These are phyloP conservation scores for Fragum sueziense DNA, from an alignment of 2,888 invertebrate species.

Conservation along the genomic window DNA sequence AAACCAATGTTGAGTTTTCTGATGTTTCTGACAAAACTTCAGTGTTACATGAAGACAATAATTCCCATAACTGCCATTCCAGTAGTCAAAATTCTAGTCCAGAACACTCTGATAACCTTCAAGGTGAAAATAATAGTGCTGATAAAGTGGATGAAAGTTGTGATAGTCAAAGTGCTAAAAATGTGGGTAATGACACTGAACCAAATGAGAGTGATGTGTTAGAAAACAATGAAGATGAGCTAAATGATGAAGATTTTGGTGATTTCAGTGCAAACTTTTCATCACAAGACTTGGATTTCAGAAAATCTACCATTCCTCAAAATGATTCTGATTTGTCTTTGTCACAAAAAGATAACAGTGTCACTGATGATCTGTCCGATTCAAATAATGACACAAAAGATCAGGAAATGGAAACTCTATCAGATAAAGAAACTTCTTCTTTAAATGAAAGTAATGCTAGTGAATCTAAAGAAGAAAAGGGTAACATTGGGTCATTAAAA, in stretches of 20 bases:
- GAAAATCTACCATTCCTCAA: neutral
- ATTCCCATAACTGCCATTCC: neutral
- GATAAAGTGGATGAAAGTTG: neutral
- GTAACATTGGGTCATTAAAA: neutral
- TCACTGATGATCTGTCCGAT: neutral
- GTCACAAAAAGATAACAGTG: neutral
- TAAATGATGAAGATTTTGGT: conserved; percentile 51
- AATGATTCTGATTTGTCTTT: neutral
- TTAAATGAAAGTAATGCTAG: too few species aligned
- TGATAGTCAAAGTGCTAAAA: neutral
- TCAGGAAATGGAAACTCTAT: too few species aligned
- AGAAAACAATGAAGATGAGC: neutral
- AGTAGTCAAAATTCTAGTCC: conserved; percentile 13
- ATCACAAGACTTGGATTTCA: neutral
- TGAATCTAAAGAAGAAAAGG: neutral
- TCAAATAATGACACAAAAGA: neutral
- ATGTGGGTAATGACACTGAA: neutral
- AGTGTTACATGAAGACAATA: neutral
- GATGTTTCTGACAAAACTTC: neutral
- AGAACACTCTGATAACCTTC: neutral
- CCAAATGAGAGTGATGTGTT: neutral
- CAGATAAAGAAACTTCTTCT: too few species aligned
- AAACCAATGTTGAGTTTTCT: neutral
- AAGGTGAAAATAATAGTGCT: neutral
- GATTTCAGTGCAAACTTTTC: conserved; percentile 33